A percentile compares a stretch with the other conserved stretches of the same genome.
phyloP scores from a whole-genome alignment of 2,888 invertebrate genomes.

The Plagodis pulveraria region DNA sequence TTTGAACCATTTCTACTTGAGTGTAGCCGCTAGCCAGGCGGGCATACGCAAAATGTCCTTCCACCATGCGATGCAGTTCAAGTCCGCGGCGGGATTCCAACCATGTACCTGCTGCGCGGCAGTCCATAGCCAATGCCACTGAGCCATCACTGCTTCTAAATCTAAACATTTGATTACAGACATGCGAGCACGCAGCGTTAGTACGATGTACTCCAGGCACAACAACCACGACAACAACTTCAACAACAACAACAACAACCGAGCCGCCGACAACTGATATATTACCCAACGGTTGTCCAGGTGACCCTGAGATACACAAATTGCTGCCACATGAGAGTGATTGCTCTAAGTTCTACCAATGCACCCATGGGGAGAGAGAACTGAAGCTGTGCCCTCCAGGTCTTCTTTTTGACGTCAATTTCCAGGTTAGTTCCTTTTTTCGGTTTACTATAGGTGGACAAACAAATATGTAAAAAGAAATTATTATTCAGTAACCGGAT shows the following conservation, averaged over 20 bases:
- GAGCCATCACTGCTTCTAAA: too few relatives aligned
- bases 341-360: slow-evolving; percentile 57
- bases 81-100: too few relatives aligned
- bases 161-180: slow-evolving; percentile 34
- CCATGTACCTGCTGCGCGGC: too few relatives aligned
- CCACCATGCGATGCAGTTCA: too few relatives aligned
- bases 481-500: too few relatives aligned
- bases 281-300: slow-evolving; percentile 19
- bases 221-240: slow-evolving; percentile 1
- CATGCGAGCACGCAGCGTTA: slow-evolving; percentile 39
- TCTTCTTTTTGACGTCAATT: slow-evolving; percentile 48
- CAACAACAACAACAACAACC: slow-evolving; percentile 15
- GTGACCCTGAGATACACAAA: slow-evolving; percentile 43
- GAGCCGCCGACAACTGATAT: slow-evolving; percentile 9
- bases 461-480: too few relatives aligned
- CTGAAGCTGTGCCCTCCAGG: slow-evolving; percentile 46
- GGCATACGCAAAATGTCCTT: too few relatives aligned
- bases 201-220: slow-evolving; percentile 15
- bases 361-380: slow-evolving; percentile 50
- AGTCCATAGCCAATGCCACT: too few relatives aligned
- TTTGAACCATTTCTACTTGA: too few relatives aligned
- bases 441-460: slow-evolving; percentile 4
- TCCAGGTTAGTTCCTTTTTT: slow-evolving; percentile 44
- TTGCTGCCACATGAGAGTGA: slow-evolving; percentile 57
- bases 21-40: too few relatives aligned